Conservation (phyloP, 2,797 vertebrate genomes). For the Poecilia picta region DNA sequence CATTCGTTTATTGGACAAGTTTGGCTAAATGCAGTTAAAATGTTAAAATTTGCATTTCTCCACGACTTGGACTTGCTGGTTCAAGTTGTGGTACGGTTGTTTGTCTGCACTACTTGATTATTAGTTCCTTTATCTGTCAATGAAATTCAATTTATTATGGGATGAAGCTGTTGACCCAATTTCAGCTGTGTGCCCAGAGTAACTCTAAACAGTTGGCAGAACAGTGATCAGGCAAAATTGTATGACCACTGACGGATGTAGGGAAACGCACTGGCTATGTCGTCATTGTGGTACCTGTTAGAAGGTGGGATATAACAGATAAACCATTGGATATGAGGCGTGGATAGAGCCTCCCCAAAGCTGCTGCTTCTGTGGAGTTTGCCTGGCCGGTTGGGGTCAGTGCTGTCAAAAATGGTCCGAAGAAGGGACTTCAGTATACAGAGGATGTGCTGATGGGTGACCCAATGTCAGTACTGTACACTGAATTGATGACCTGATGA, state of each 20-base stretch:
- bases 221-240: neutral
- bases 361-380: neutral
- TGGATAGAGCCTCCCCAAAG: neutral
- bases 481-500: neutral
- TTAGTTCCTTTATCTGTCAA: neutral
- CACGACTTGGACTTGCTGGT: neutral
- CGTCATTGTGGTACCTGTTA: neutral
- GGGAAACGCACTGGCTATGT: neutral
- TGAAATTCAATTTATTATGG: neutral
- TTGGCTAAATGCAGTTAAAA: neutral
- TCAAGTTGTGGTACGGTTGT: neutral
- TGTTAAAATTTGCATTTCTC: neutral
- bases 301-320: neutral
- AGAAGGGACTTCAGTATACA: neutral
- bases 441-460: neutral
- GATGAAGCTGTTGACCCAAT: neutral
- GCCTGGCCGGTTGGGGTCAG: neutral
- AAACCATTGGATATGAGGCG: neutral
- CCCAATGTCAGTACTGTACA: neutral
- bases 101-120: neutral
- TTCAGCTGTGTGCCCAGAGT: neutral
- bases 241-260: neutral
- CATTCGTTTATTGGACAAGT: neutral
- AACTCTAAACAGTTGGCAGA: neutral
- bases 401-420: neutral